A percentile compares a stretch with the other conserved stretches of the same genome.
These are phyloP conservation scores for Eidolon helvum DNA, from an alignment of 2,113 vertebrate species.

Conservation along the genomic window DNA sequence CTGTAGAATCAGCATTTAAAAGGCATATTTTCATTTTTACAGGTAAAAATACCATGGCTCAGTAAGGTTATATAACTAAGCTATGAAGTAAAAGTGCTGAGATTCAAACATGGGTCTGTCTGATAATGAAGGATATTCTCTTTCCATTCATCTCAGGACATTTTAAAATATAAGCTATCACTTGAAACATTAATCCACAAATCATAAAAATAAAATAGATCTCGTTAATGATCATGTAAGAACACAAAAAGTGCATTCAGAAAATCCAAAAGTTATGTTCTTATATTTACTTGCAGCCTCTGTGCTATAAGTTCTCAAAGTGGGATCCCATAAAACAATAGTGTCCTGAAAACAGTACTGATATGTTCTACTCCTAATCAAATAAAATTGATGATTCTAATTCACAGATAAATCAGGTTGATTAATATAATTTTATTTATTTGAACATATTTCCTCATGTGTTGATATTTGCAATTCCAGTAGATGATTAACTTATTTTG, in stretches of 20 bases:
- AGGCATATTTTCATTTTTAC: background rate
- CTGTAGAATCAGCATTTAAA: background rate
- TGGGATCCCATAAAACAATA: background rate
- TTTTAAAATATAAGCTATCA: background rate
- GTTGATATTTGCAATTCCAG: background rate
- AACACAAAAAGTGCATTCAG: background rate
- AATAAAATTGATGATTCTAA: background rate
- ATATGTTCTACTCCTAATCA: background rate
- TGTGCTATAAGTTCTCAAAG: background rate
- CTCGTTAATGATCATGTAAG: background rate
- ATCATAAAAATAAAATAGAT: background rate
- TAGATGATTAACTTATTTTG: background rate
- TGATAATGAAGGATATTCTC: background rate
- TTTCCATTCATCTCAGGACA: background rate
- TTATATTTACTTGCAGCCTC: background rate
- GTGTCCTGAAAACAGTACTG: background rate
- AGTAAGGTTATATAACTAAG: background rate
- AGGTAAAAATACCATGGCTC: background rate
- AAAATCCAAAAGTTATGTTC: background rate
- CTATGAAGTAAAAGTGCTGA: background rate
- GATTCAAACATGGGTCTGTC: background rate
- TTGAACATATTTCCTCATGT: background rate
- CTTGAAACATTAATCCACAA: background rate
- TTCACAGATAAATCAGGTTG: background rate
- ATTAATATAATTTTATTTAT: background rate